A percentile compares a stretch with the other conserved stretches of the same genome.
phyloP scores from a whole-genome alignment of 2,888 invertebrate genomes.

The Hemistola chrysoprasaria region DNA sequence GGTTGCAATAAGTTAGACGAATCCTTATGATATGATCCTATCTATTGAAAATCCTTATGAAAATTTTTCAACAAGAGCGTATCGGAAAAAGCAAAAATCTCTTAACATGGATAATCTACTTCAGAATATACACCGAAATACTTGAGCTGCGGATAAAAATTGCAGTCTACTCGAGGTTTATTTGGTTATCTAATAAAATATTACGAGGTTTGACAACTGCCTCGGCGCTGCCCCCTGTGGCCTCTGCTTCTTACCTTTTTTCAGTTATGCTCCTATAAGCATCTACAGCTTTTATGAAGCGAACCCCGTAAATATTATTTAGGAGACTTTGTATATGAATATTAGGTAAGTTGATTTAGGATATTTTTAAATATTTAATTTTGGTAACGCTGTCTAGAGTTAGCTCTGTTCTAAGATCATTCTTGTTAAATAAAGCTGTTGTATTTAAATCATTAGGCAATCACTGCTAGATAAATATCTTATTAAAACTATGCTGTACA shows the following conservation, averaged over 20 bases:
- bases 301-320: conserved; percentile 39
- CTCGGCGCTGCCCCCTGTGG: conserved; percentile 65
- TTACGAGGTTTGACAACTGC: conserved; percentile 78
- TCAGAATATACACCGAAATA: conserved; percentile 18
- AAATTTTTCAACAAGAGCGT: too few relatives aligned
- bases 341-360: background rate
- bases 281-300: conserved; percentile 46
- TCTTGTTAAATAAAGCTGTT: too few relatives aligned
- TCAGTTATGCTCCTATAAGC: conserved; percentile 61
- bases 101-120: background rate
- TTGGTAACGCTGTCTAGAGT: too few relatives aligned
- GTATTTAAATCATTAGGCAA: too few relatives aligned
- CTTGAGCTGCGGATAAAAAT: conserved; percentile 43
- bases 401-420: too few relatives aligned
- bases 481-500: too few relatives aligned
- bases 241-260: conserved; percentile 54
- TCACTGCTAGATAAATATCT: too few relatives aligned
- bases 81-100: background rate
- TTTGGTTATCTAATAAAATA: conserved; percentile 81
- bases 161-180: conserved; percentile 62
- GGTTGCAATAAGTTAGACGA: conserved; percentile 27
- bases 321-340: conserved; percentile 30
- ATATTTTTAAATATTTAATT: too few relatives aligned
- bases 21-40: too few relatives aligned
- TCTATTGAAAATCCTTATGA: too few relatives aligned